phyloP scores from a whole-genome alignment of 2,888 invertebrate genomes.

The Hedychridium roseum region DNA sequence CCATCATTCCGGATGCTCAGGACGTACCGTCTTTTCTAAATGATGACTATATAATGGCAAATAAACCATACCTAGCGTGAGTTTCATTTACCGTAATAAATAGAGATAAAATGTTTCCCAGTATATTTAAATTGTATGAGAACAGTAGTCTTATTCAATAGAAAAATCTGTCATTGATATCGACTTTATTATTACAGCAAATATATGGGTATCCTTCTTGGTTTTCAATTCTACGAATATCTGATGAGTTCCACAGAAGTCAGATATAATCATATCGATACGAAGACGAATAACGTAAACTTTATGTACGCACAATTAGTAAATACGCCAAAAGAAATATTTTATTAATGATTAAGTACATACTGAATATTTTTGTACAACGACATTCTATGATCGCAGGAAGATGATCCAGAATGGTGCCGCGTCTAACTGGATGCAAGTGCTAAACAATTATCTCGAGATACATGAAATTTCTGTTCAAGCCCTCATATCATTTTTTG shows the following conservation, averaged over 20 bases:
- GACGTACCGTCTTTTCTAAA: constrained; percentile 49
- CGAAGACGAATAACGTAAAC: constrained; percentile 29
- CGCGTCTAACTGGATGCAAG: constrained; percentile 41
- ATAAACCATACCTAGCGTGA: constrained; percentile 56
- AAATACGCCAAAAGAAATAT: no score
- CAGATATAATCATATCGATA: constrained; percentile 36
- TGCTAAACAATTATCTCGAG: constrained; percentile 34
- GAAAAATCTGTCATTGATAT: neutral
- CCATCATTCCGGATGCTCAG: constrained; percentile 24
- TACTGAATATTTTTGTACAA: no score
- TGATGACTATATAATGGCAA: constrained; percentile 49
- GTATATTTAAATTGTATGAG: constrained; percentile 1
- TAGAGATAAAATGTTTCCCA: neutral
- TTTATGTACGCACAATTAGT: constrained; percentile 48
- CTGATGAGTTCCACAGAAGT: constrained; percentile 49
- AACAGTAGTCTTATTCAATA: constrained; percentile 4
- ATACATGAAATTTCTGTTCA: constrained; percentile 39
- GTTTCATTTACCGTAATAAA: constrained; percentile 30
- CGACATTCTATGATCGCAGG: constrained; percentile 39
- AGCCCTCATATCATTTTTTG: constrained; percentile 43
- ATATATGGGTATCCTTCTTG: constrained; percentile 48
- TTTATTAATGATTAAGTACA: no score
- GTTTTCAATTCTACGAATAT: constrained; percentile 54
- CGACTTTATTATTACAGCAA: constrained; percentile 45
- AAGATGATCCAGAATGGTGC: constrained; percentile 46